phyloP scores from a whole-genome alignment of 2,113 vertebrate species.

The Pedetes capensis region DNA sequence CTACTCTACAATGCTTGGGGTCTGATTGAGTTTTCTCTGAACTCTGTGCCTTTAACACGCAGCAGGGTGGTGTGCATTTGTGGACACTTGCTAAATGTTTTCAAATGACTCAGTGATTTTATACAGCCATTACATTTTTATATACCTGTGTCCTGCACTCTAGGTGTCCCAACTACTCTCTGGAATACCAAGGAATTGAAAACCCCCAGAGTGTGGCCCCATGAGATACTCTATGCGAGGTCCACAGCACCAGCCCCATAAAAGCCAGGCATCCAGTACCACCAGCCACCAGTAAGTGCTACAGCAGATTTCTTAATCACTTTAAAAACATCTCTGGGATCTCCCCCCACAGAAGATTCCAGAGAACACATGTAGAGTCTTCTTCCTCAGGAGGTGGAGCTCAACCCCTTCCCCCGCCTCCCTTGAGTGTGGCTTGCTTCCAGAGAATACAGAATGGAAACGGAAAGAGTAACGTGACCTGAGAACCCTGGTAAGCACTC shows the following conservation, averaged over 20 bases:
- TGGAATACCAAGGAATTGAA: neutral
- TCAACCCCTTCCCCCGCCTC: neutral
- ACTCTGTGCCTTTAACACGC: neutral
- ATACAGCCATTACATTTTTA: neutral
- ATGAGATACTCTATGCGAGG: neutral
- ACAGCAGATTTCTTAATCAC: neutral
- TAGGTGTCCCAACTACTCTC: neutral
- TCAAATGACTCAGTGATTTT: neutral
- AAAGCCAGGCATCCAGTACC: neutral
- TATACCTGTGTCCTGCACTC: neutral
- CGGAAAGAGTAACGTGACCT: neutral
- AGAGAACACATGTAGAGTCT: neutral
- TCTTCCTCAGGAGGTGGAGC: neutral
- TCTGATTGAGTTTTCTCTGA: neutral
- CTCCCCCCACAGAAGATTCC: neutral
- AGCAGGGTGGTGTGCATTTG: neutral
- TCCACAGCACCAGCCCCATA: neutral
- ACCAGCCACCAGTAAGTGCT: neutral
- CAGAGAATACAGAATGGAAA: neutral
- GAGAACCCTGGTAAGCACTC: neutral
- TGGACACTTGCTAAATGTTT: neutral
- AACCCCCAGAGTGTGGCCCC: neutral
- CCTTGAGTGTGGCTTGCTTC: neutral
- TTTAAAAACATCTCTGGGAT: constrained; percentile 7
- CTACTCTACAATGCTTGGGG: neutral